These are phyloP conservation scores for Orycteropus afer DNA, from an alignment of 2,113 vertebrate genomes.

Conservation along the genomic window DNA sequence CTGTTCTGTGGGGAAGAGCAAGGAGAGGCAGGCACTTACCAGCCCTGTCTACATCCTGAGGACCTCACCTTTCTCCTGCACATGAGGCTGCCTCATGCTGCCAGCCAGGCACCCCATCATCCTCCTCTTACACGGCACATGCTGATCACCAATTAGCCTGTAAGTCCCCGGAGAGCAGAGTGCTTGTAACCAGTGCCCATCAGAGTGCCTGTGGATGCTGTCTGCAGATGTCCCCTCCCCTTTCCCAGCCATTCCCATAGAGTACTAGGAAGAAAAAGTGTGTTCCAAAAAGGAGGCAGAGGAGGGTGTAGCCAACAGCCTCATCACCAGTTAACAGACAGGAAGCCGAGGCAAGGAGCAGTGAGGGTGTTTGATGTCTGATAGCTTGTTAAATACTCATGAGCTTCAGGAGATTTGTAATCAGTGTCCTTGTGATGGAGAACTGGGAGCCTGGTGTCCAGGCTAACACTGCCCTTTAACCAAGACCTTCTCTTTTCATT, in stretches of 20 bases:
- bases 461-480: neutral
- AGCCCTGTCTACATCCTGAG: neutral
- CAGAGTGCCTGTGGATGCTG: neutral
- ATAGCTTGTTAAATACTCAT: neutral
- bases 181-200: neutral
- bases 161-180: neutral
- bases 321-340: neutral
- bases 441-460: neutral
- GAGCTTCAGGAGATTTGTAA: neutral
- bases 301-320: fast-evolving
- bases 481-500: neutral
- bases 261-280: neutral
- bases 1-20: neutral
- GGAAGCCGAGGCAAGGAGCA: neutral
- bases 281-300: neutral
- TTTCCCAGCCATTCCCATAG: neutral
- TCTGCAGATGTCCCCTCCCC: neutral
- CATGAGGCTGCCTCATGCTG: neutral
- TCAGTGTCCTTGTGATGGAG: neutral
- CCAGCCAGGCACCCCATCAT: neutral
- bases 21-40: neutral
- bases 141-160: neutral
- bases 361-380: neutral
- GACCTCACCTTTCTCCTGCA: neutral
- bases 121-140: neutral